Conservation (phyloP, 2,888 invertebrate genomes). For the Yponomeuta malinellus region DNA sequence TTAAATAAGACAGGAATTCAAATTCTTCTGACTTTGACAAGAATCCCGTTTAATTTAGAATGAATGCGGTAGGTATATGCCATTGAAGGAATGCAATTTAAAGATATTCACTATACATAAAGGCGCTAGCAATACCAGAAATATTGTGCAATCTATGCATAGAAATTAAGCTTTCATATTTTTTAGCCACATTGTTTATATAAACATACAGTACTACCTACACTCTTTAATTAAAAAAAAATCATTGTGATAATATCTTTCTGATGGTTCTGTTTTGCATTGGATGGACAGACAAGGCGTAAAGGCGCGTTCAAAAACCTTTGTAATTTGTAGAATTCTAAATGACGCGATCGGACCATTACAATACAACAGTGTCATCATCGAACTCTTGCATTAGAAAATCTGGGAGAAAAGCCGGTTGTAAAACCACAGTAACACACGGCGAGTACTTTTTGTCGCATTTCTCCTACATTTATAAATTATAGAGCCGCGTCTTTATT, state of each 20-base stretch:
- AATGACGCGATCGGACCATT: too few species aligned
- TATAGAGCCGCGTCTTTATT: too few species aligned
- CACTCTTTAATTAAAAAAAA: not conserved
- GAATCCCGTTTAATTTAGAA: slow-evolving; percentile 21
- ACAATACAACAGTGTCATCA: too few species aligned
- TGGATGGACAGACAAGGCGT: not conserved
- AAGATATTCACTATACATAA: not conserved
- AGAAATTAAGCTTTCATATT: not conserved
- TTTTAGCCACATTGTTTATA: not conserved
- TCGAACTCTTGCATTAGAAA: not conserved
- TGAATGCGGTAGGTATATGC: slow-evolving; percentile 13
- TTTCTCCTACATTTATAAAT: too few species aligned
- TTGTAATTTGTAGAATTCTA: not conserved
- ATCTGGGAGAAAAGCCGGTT: not conserved
- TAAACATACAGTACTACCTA: not conserved
- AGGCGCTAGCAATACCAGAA: slow-evolving; percentile 16
- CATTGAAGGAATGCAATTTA: slow-evolving; percentile 18
- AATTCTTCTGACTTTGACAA: slow-evolving; percentile 16
- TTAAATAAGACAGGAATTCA: slow-evolving; percentile 4
- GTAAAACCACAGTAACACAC: not conserved
- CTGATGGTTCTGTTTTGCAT: not conserved
- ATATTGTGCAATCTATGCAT: too few species aligned
- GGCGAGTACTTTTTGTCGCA: not conserved
- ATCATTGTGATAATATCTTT: not conserved
- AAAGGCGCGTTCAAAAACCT: not conserved